Conservation (phyloP, 2,113 vertebrate genomes). For the Epinephelus moara region DNA sequence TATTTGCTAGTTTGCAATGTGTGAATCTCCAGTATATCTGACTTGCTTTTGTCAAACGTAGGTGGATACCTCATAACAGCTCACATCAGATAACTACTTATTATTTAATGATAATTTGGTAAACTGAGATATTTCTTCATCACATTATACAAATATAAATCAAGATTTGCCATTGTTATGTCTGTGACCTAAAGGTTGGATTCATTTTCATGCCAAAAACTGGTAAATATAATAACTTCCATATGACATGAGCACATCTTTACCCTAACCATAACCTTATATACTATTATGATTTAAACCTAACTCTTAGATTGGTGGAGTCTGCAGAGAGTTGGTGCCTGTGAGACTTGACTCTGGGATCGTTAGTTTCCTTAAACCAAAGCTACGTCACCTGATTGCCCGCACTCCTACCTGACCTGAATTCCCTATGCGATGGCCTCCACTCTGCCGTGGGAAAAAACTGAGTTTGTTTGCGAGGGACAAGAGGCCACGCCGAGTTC, state of each 20-base stretch:
- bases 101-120: no score
- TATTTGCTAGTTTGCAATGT: no score
- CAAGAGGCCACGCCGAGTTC: constrained; percentile 58
- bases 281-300: background rate
- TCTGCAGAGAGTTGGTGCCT: background rate
- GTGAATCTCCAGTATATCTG: no score
- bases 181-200: background rate
- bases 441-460: constrained; percentile 52
- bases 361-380: background rate
- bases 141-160: no score
- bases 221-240: background rate
- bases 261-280: background rate
- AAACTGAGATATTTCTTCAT: no score
- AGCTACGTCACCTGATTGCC: constrained; percentile 21
- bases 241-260: background rate
- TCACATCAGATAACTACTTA: no score
- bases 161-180: no score
- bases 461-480: constrained; percentile 47
- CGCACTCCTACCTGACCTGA: constrained; percentile 30
- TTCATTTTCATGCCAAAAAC: background rate
- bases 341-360: background rate
- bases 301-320: background rate
- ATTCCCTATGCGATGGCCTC: constrained; percentile 20
- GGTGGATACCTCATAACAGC: no score
- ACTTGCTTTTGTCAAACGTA: no score